A percentile compares a stretch with the other conserved stretches of the same genome.
These are phyloP conservation scores for Cottoperca gobio DNA, from an alignment of 2,797 vertebrate genomes.

Conservation along the genomic window DNA sequence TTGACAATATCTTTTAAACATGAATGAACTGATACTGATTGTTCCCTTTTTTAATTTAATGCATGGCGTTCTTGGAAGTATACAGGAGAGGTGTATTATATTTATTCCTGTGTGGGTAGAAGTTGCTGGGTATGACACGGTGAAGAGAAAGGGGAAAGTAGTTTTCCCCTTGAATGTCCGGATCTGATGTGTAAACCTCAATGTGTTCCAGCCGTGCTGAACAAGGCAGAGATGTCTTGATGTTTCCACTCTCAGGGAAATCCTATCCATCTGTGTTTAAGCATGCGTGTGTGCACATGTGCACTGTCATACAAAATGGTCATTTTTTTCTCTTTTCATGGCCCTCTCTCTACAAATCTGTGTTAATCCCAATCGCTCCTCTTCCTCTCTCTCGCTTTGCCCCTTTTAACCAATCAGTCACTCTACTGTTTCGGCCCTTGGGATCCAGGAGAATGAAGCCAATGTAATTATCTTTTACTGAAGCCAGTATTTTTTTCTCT, in stretches of 20 bases:
- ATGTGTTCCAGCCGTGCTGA: slow-evolving; percentile 70
- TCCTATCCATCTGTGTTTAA: slow-evolving; percentile 68
- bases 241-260: slow-evolving; percentile 81
- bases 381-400: slow-evolving; percentile 60
- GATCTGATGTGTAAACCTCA: slow-evolving; percentile 80
- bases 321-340: slow-evolving; percentile 9
- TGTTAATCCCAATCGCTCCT: slow-evolving; percentile 51
- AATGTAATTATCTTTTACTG: slow-evolving; percentile 85
- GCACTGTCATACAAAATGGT: slow-evolving; percentile 5
- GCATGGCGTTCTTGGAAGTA: not conserved
- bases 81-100: not conserved
- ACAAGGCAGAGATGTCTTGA: slow-evolving; percentile 57
- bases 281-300: slow-evolving; percentile 21
- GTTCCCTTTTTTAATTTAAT: not conserved
- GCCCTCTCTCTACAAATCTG: slow-evolving; percentile 20
- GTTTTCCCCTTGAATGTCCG: slow-evolving; percentile 65
- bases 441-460: slow-evolving; percentile 80
- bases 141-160: slow-evolving; percentile 36
- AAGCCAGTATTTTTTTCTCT: slow-evolving; percentile 73
- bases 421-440: slow-evolving; percentile 59
- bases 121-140: slow-evolving; percentile 47
- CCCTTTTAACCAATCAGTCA: slow-evolving; percentile 28
- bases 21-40: not conserved
- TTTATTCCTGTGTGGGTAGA: slow-evolving; percentile 15
- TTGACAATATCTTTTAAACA: not conserved